Base-by-base conservation (phyloP, 2,113 vertebrate genomes). In the Gymnorhina tibicen region DNA sequence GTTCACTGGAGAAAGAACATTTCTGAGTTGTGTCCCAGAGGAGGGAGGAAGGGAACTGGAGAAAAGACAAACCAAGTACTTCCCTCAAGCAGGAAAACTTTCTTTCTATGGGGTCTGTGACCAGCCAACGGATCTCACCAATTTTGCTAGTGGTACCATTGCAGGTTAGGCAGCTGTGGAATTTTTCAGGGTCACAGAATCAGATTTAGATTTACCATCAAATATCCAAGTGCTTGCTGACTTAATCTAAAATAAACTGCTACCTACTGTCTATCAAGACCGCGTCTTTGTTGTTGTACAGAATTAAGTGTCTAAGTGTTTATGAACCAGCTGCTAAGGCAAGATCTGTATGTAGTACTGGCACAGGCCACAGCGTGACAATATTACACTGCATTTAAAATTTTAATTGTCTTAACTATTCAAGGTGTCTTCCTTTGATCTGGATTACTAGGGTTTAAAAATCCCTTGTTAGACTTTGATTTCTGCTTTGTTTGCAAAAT, bases 371-470 rank as follows among this genome's bases (percentile, higher is more conserved):
- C 93, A 76, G 66, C 0, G 33, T 90, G 93, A 95, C 93, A 92
- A 92, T 73, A 47, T 80, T 76, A 85, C 70, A 53, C 55, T 79
- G 50, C 1, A 1, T 74, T 87, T 82, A 79, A 80, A 63, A 73
- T 85, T 95, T 76, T 91, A 91, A 89, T 93, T 96, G 85, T 66
- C 50, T 75, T 77, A 83, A 87, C 64, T 89, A 42, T 77, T 83
- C 76, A 70, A 91, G 39, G 85, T 85, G 26, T 83, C 41, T 87
- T 77, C 35, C 79, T 97, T 95, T 96, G 93, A 92, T 97, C 47
- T 92, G n/a, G 4, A 50, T 95, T 85, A 76, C 56, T 70, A 60
- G 50, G 24, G 49, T 72, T 94, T 87, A 85, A 91, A 95, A 95
- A 85, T 89, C 69, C 77, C 87, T 76, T 87, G 85, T 94, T 87